Conservation (phyloP, 2,888 invertebrate species). For the Micoletzkya japonica region DNA sequence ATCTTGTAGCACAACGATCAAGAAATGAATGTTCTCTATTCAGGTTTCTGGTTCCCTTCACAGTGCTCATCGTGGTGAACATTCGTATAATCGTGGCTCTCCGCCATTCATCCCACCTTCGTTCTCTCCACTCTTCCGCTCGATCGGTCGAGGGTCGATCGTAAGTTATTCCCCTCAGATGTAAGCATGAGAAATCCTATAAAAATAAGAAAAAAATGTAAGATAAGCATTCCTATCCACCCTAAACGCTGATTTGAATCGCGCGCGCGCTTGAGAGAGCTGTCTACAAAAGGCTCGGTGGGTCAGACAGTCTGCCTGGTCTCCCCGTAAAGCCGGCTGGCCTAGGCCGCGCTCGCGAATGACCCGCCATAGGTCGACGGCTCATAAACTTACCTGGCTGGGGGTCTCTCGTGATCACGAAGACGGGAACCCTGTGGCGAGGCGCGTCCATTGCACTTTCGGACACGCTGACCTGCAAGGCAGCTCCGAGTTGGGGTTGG, state of each 20-base stretch:
- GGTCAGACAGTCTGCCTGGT: no score
- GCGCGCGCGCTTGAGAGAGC: no score
- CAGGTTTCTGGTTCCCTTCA: conserved; percentile 48
- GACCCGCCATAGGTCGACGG: no score
- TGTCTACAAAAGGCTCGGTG: no score
- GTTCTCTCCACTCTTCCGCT: conserved; percentile 24
- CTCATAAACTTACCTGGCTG: conserved; percentile 74
- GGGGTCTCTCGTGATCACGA: conserved; percentile 76
- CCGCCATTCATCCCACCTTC: conserved; percentile 25
- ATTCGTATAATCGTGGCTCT: conserved; percentile 57
- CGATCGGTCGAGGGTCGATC: conserved; percentile 18
- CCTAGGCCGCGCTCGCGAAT: no score
- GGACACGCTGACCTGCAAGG: conserved; percentile 77
- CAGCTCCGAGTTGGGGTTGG: conserved; percentile 73
- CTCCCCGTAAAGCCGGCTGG: no score
- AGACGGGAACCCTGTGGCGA: conserved; percentile 76
- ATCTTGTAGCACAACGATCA: background rate
- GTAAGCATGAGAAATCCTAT: no score
- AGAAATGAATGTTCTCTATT: background rate
- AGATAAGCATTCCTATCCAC: no score
- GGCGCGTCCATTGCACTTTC: conserved; percentile 77
- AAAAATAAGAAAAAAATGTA: no score
- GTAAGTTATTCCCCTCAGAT: no score
- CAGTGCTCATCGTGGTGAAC: conserved; percentile 58
- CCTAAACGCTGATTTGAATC: no score